Evolutionary conservation across 2,797 vertebrate species (phyloP).

Genomic region (Enteromius radiatus): DNA sequence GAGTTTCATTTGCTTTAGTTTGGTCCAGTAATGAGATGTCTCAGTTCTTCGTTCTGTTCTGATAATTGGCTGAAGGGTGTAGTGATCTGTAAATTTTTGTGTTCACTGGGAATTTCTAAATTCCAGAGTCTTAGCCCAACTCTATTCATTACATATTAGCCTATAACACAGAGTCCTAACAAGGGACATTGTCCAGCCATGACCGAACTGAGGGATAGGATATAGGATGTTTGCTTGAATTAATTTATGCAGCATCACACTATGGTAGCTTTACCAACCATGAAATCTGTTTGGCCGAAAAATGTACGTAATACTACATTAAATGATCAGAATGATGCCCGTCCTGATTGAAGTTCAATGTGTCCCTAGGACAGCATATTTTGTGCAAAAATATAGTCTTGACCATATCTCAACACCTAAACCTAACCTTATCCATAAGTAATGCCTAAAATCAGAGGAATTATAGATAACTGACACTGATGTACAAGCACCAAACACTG

Average conservation of each 20-base stretch:
- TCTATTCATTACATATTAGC: background rate
- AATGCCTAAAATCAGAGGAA: no score
- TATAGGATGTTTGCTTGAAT: background rate
- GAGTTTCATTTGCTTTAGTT: slow-evolving; percentile 14
- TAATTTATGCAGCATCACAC: background rate
- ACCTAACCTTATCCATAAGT: no score
- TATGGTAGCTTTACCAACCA: background rate
- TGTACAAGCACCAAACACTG: no score
- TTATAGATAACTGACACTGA: no score
- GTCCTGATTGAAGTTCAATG: no score
- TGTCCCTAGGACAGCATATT: no score
- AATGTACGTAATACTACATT: background rate
- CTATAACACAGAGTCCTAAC: background rate
- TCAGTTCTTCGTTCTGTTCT: background rate
- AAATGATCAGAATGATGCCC: background rate
- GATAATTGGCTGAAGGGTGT: background rate
- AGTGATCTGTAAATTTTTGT: background rate
- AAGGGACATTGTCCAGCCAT: background rate
- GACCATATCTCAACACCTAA: no score
- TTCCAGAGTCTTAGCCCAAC: background rate
- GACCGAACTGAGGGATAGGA: background rate
- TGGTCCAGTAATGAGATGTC: background rate
- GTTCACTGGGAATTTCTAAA: slow-evolving; percentile 5
- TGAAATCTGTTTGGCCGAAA: background rate
- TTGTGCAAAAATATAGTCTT: no score